A percentile compares a stretch with the other conserved stretches of the same genome.
phyloP scores from a whole-genome alignment of 1,140 invertebrate species.

The Nasonia vitripennis region DNA sequence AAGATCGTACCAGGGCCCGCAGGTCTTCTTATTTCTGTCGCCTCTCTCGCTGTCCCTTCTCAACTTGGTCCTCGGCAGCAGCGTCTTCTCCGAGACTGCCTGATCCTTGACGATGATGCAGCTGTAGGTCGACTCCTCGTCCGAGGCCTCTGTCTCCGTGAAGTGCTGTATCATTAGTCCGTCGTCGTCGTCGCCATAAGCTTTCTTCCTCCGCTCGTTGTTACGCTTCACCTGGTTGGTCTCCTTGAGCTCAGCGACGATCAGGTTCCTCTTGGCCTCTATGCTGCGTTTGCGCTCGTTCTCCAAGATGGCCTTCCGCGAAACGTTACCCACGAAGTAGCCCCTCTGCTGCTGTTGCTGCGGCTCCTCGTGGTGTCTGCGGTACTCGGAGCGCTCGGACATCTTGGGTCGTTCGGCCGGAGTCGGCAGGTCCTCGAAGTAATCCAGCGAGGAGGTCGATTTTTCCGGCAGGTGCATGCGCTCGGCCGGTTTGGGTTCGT shows the following conservation, averaged over 20 bases:
- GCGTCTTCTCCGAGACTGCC: slow-evolving; percentile 75
- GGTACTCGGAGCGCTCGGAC: slow-evolving; percentile 75
- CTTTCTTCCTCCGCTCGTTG: slow-evolving; percentile 75
- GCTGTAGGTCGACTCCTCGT: slow-evolving; percentile 80
- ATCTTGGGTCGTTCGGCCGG: slow-evolving; percentile 73
- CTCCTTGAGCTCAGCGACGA: slow-evolving; percentile 70
- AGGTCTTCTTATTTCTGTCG: slow-evolving; percentile 78
- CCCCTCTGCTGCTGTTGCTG: slow-evolving; percentile 73
- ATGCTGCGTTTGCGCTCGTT: slow-evolving; percentile 78
- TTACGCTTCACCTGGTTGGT: slow-evolving; percentile 62
- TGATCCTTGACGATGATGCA: slow-evolving; percentile 75
- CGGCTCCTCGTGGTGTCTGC: slow-evolving; percentile 62
- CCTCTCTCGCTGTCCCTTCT: slow-evolving; percentile 72
- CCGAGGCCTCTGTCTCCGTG: slow-evolving; percentile 76
- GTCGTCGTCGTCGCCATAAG: slow-evolving; percentile 76
- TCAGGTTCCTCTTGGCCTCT: slow-evolving; percentile 71
- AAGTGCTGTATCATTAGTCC: slow-evolving; percentile 64
- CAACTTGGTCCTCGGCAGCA: slow-evolving; percentile 84
- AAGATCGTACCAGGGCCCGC: slow-evolving; percentile 91
- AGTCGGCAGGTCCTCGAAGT: slow-evolving; percentile 70
- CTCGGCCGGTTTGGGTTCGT: slow-evolving; percentile 71
- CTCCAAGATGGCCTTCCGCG: slow-evolving; percentile 75
- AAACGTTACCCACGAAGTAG: slow-evolving; percentile 72
- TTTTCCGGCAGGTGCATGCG: slow-evolving; percentile 70
- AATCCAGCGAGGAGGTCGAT: slow-evolving; percentile 50